phyloP scores from a whole-genome alignment of 2,797 vertebrate genomes.

The Morus bassanus region DNA sequence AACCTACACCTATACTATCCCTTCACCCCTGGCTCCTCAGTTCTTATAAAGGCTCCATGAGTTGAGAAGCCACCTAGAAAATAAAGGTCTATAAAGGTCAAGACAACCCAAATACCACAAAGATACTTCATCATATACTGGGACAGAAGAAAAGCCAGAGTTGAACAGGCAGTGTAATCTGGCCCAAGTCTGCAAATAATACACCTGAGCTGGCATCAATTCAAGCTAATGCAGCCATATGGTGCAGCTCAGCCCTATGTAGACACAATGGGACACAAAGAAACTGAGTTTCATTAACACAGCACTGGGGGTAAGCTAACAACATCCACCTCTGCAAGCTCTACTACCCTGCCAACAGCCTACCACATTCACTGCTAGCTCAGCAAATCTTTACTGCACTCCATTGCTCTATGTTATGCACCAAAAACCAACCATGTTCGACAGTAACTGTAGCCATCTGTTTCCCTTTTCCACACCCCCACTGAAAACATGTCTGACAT shows the following conservation, averaged over 20 bases:
- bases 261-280: neutral
- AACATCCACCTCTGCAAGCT: neutral
- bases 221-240: neutral
- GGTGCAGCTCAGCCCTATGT: neutral
- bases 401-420: neutral
- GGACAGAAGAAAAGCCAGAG: neutral
- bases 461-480: neutral
- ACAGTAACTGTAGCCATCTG: slow-evolving; percentile 27
- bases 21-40: neutral
- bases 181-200: neutral
- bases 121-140: neutral
- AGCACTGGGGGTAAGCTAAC: neutral
- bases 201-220: neutral
- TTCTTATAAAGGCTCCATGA: neutral
- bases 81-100: neutral
- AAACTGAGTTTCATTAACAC: neutral
- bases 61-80: neutral
- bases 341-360: neutral
- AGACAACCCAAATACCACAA: neutral
- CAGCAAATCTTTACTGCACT: neutral
- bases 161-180: neutral
- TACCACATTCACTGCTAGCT: neutral
- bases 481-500: slow-evolving; percentile 40
- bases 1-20: neutral
- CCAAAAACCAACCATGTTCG: neutral